These are phyloP conservation scores for Trachelus troglodyta DNA, from an alignment of 2,888 invertebrate species.

Conservation along the genomic window DNA sequence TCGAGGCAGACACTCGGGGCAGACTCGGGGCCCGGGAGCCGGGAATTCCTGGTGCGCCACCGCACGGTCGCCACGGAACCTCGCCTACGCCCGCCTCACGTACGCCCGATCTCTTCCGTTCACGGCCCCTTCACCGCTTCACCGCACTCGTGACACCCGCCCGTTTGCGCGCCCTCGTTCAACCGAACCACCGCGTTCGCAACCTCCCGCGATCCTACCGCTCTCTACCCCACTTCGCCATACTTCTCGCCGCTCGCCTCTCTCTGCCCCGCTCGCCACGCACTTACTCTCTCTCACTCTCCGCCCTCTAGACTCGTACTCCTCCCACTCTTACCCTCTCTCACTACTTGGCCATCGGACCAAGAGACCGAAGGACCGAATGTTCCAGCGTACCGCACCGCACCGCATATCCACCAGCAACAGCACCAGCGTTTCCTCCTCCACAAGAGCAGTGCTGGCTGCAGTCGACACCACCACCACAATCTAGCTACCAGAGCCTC, in stretches of 20 bases:
- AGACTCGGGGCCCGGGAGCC: conserved; percentile 25
- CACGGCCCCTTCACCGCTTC: conserved; percentile 52
- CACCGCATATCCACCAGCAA: conserved; percentile 16
- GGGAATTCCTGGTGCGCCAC: conserved; percentile 56
- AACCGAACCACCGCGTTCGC: conserved; percentile 46
- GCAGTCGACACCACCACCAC: too few species aligned
- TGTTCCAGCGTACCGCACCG: too few species aligned
- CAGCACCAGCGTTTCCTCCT: conserved; percentile 12
- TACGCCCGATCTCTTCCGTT: conserved; percentile 45
- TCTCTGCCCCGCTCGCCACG: conserved; percentile 20
- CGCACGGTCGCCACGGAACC: conserved; percentile 56
- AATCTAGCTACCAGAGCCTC: too few species aligned
- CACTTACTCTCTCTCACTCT: conserved; percentile 21
- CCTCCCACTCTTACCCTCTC: conserved; percentile 25
- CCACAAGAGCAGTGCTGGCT: too few species aligned
- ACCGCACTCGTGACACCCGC: conserved; percentile 37
- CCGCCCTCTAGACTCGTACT: conserved; percentile 11
- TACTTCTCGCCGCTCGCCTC: conserved; percentile 25
- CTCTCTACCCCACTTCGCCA: conserved; percentile 29
- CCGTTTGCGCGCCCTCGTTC: conserved; percentile 57
- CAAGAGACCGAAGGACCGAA: too few species aligned
- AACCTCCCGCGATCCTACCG: conserved; percentile 47
- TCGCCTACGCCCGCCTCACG: conserved; percentile 57
- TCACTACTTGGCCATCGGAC: background rate
- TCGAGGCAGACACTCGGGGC: conserved; percentile 34